Conservation (phyloP, 2,113 vertebrate species). For the Tragelaphus buxtoni region DNA sequence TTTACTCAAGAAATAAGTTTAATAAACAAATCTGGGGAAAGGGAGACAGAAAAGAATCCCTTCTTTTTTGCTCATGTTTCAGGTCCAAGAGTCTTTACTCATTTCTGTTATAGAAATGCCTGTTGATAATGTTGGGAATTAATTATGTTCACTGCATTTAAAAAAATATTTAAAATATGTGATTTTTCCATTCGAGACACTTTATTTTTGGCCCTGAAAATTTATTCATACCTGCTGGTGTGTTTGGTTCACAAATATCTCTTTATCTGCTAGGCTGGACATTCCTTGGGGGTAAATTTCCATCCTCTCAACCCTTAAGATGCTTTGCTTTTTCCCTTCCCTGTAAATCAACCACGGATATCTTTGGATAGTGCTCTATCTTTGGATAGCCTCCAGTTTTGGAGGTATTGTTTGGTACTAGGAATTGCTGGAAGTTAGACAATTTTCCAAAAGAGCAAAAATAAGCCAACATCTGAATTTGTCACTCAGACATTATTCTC, state of each 20-base stretch:
- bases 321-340: not conserved
- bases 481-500: not conserved
- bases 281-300: not conserved
- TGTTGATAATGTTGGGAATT: conserved; percentile 16
- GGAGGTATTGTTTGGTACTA: conserved; percentile 24
- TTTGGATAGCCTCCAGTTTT: conserved; percentile 1
- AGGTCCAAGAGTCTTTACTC: not conserved
- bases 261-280: not conserved
- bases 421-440: conserved; percentile 40
- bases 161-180: not conserved
- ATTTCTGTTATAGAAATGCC: not conserved
- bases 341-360: not conserved
- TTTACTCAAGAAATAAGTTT: conserved; percentile 3
- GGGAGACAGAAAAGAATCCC: not conserved
- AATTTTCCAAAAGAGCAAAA: conserved; percentile 29
- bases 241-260: not conserved
- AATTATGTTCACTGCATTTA: not conserved
- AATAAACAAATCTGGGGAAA: not conserved
- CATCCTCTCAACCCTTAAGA: not conserved
- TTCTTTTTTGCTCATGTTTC: not conserved
- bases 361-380: not conserved
- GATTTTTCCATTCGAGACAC: not conserved
- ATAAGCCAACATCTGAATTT: conserved; percentile 30
- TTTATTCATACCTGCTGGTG: not conserved
- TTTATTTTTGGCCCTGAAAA: conserved; percentile 15